Percentiles rank a stretch among this genome's conserved stretches.
Evolutionary conservation across 2,888 invertebrate species (phyloP).

Genomic region (Torymus texanus): DNA sequence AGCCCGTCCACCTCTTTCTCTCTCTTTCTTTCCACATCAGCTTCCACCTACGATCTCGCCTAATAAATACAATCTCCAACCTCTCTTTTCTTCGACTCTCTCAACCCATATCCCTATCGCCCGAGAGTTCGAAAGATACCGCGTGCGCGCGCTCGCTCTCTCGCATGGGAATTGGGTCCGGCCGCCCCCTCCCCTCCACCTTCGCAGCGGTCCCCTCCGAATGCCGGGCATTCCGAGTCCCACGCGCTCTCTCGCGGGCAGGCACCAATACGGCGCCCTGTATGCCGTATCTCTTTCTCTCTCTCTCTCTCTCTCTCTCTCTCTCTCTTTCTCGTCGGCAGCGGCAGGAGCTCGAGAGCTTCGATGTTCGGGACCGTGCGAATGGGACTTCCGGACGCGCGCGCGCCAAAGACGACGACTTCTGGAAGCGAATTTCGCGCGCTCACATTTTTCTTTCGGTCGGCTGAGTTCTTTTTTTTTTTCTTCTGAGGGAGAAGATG

Average conservation of each 20-base stretch:
- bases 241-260: constrained; percentile 46
- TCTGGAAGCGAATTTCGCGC: constrained; percentile 56
- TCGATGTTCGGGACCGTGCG: constrained; percentile 55
- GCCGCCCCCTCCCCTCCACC: background rate
- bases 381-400: constrained; percentile 57
- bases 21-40: background rate
- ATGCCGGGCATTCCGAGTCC: constrained; percentile 57
- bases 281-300: constrained; percentile 12
- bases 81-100: no score
- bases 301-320: constrained; percentile 15
- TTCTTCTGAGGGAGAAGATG: background rate
- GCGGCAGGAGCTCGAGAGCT: constrained; percentile 33
- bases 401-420: constrained; percentile 14
- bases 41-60: constrained; percentile 1
- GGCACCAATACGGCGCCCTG: constrained; percentile 55
- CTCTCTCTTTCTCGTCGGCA: constrained; percentile 1
- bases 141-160: background rate
- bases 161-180: background rate
- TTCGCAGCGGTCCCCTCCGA: constrained; percentile 19
- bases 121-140: background rate
- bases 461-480: background rate
- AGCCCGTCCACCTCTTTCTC: background rate
- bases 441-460: constrained; percentile 45
- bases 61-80: constrained; percentile 40
- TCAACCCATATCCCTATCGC: background rate